Conservation (phyloP, 2,888 invertebrate species). For the Cyrtodaria siliqua region DNA sequence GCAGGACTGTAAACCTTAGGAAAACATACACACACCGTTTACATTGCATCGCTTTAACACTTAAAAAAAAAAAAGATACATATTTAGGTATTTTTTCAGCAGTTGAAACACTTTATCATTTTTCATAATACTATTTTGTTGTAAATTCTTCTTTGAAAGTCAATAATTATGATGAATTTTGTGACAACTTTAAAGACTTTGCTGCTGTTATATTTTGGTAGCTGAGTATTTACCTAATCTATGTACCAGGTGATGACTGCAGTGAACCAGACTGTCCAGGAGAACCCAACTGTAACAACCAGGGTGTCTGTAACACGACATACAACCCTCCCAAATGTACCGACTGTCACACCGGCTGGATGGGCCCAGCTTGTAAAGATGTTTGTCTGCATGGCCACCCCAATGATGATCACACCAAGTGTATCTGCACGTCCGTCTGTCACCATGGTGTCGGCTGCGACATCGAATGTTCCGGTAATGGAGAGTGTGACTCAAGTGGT, state of each 20-base stretch:
- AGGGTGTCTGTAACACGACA: slow-evolving; percentile 66
- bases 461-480: slow-evolving; percentile 75
- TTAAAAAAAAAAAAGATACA: too few species aligned
- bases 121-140: too few species aligned
- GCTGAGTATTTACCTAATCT: too few species aligned
- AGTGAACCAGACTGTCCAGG: slow-evolving; percentile 73
- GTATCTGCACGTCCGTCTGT: slow-evolving; percentile 74
- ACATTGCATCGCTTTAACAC: too few species aligned
- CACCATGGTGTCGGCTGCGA: slow-evolving; percentile 75
- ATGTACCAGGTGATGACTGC: slow-evolving; percentile 69
- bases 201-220: too few species aligned
- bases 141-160: too few species aligned
- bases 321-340: slow-evolving; percentile 72
- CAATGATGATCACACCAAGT: slow-evolving; percentile 53
- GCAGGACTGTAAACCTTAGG: too few species aligned
- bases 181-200: too few species aligned
- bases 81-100: too few species aligned
- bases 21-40: too few species aligned
- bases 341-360: slow-evolving; percentile 71
- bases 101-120: too few species aligned
- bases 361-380: slow-evolving; percentile 73
- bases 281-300: slow-evolving; percentile 71
- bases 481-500: slow-evolving; percentile 60
- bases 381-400: slow-evolving; percentile 69
- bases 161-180: too few species aligned